Evolutionary conservation across 2,888 invertebrate species (phyloP).

Genomic region (Platycnemis pennipes): DNA sequence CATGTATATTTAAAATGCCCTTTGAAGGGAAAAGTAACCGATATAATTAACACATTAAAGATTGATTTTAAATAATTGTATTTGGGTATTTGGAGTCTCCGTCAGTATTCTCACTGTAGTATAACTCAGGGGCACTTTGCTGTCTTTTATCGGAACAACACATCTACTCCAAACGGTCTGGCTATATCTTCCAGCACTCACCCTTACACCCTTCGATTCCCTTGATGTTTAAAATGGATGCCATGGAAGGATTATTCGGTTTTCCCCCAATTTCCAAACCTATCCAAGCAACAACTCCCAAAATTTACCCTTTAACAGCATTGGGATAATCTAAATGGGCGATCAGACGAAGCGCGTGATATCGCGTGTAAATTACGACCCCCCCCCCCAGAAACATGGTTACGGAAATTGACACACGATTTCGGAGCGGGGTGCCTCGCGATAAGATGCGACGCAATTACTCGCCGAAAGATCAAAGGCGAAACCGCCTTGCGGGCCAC

Average conservation of each 20-base stretch:
- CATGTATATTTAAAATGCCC: too few relatives aligned
- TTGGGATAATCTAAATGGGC: not conserved
- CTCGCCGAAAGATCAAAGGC: not conserved
- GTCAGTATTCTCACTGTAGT: too few relatives aligned
- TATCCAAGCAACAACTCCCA: not conserved
- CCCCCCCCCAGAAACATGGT: not conserved
- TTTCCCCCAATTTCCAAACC: not conserved
- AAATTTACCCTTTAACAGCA: not conserved
- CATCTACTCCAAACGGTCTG: not conserved
- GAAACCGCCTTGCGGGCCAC: not conserved
- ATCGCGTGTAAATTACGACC: not conserved
- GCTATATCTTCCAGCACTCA: not conserved
- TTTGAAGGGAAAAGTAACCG: too few relatives aligned
- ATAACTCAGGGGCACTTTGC: not conserved
- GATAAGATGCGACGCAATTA: conserved; percentile 1
- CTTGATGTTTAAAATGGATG: not conserved
- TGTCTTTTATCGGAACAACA: not conserved
- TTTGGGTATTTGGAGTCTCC: too few relatives aligned
- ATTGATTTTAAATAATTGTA: too few relatives aligned
- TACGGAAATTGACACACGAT: not conserved
- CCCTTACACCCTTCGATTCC: not conserved
- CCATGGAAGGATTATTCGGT: not conserved
- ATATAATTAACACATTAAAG: too few relatives aligned
- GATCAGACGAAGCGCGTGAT: not conserved
- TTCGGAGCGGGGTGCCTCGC: not conserved